Evolutionary conservation across 2,888 invertebrate species (phyloP).

Genomic region (Dorcus parallelipipedus): DNA sequence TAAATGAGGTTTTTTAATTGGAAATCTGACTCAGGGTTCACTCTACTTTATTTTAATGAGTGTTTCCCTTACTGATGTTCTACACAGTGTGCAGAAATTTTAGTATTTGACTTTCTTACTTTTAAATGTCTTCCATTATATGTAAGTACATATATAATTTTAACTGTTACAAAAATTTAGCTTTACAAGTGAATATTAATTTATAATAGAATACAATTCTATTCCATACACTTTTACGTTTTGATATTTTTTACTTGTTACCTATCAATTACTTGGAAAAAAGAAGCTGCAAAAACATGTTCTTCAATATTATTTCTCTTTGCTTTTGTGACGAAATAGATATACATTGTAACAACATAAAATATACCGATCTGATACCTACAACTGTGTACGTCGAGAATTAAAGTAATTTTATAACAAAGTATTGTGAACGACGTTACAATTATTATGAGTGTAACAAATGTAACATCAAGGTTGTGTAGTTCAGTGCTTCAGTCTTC

Average conservation of each 20-base stretch:
- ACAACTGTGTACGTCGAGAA: neutral
- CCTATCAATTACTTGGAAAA: no score
- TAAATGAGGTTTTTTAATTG: conserved; percentile 52
- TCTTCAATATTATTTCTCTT: neutral
- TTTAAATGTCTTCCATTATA: no score
- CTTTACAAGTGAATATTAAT: no score
- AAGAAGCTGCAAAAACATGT: neutral
- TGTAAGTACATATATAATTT: no score
- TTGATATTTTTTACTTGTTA: no score
- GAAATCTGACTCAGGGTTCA: conserved; percentile 42
- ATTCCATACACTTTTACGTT: no score
- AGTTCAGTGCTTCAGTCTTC: conserved; percentile 12
- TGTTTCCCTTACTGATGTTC: conserved; percentile 33
- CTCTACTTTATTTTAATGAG: conserved; percentile 43
- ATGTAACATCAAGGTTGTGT: conserved; percentile 14
- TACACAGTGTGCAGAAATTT: no score
- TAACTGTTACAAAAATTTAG: no score
- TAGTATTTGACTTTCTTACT: no score
- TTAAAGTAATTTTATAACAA: conserved; percentile 8
- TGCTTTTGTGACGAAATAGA: neutral
- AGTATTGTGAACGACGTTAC: conserved; percentile 8
- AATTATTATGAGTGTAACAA: conserved; percentile 9
- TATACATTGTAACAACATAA: neutral
- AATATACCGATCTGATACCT: no score
- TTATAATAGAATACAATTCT: no score